Conservation (phyloP, 2,797 vertebrate genomes). For the Pyrrhura leucotis region DNA sequence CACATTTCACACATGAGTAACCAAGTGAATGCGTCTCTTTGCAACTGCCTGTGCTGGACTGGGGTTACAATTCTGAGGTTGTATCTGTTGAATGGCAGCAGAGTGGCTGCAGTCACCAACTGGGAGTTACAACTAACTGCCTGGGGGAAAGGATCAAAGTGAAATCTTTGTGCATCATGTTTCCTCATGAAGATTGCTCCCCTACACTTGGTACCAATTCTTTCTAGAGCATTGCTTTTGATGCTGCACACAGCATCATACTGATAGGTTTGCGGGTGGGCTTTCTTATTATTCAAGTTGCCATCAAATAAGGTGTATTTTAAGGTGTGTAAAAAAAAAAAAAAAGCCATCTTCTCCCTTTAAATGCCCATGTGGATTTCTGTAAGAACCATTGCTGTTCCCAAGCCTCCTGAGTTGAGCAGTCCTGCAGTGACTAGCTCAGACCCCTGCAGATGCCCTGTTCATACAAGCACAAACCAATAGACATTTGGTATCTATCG, state of each 20-base stretch:
- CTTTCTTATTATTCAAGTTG: neutral
- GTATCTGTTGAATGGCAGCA: neutral
- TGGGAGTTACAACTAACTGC: neutral
- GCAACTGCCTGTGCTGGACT: neutral
- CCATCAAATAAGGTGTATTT: neutral
- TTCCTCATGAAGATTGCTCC: neutral
- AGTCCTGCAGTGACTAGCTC: neutral
- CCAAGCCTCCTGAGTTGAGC: neutral
- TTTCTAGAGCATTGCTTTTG: constrained; percentile 1
- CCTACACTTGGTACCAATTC: neutral
- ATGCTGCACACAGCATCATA: neutral
- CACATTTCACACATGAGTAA: fast-evolving
- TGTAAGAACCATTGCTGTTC: neutral
- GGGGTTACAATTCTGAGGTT: neutral
- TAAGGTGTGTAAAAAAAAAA: neutral
- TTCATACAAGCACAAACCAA: neutral
- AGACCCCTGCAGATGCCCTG: neutral
- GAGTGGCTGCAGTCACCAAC: neutral
- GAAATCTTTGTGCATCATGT: neutral
- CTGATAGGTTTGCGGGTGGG: neutral
- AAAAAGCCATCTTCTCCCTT: neutral
- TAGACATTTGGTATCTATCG: neutral
- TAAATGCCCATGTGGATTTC: neutral
- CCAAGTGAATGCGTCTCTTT: fast-evolving
- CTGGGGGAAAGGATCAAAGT: neutral